A percentile compares a stretch with the other conserved stretches of the same genome.
phyloP scores from a whole-genome alignment of 2,888 invertebrate genomes.

The Ligdia adustata region DNA sequence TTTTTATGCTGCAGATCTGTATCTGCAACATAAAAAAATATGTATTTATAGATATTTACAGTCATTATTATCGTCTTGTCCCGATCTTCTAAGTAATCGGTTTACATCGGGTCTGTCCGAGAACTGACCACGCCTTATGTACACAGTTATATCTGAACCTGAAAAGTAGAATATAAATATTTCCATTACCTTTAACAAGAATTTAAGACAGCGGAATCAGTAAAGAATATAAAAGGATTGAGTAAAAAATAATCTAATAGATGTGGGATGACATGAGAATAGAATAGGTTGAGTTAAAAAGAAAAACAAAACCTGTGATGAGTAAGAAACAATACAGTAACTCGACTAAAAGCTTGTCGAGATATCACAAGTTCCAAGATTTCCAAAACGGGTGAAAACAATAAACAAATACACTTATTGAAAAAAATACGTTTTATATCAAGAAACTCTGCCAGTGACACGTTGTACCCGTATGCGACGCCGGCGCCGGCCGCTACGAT shows the following conservation, averaged over 20 bases:
- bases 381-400: neutral
- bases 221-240: too few relatives aligned
- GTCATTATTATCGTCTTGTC: constrained; percentile 33
- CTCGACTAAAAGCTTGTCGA: neutral
- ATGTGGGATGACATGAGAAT: too few relatives aligned
- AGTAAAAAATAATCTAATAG: too few relatives aligned
- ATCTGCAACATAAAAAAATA: too few relatives aligned
- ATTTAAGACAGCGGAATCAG: too few relatives aligned
- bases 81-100: constrained; percentile 36
- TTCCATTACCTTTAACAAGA: too few relatives aligned
- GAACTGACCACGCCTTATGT: constrained; percentile 62
- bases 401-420: constrained; percentile 30
- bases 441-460: constrained; percentile 64
- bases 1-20: too few relatives aligned
- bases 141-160: constrained; percentile 59
- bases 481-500: constrained; percentile 54
- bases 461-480: constrained; percentile 73
- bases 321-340: too few relatives aligned
- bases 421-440: constrained; percentile 57
- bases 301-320: too few relatives aligned
- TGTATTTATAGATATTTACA: constrained; percentile 35
- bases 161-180: constrained; percentile 18
- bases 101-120: constrained; percentile 47
- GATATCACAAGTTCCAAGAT: neutral
- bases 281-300: too few relatives aligned